Conservation (phyloP, 2,113 vertebrate species). For the Arizona elegans region DNA sequence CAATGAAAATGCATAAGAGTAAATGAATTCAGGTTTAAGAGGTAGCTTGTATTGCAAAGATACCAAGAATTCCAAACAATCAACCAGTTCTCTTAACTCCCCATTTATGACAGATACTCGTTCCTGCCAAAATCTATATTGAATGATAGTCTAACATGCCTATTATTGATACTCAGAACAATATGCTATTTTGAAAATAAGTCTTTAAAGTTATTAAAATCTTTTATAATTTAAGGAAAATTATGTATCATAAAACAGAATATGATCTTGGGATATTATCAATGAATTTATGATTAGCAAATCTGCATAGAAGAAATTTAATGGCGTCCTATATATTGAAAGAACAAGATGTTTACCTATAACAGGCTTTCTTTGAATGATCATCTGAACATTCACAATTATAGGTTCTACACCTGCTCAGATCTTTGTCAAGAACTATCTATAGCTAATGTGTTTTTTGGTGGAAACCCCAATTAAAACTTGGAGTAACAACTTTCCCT, state of each 20-base stretch:
- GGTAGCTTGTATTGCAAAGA: neutral
- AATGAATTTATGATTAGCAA: constrained; percentile 23
- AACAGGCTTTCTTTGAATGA: neutral
- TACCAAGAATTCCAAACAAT: neutral
- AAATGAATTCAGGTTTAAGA: neutral
- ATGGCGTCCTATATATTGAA: constrained; percentile 27
- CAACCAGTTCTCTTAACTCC: neutral
- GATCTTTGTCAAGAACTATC: neutral
- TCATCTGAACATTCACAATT: neutral
- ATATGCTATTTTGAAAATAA: constrained; percentile 5
- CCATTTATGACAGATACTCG: neutral
- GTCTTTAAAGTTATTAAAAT: neutral
- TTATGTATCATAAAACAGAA: neutral
- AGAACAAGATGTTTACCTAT: neutral
- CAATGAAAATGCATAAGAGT: neutral
- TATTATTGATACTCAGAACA: constrained; percentile 16
- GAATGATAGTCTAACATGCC: neutral
- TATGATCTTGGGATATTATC: neutral
- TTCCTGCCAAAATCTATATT: accelerated
- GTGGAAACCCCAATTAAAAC: neutral
- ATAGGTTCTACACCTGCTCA: neutral
- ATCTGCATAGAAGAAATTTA: constrained; percentile 12
- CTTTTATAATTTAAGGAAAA: constrained; percentile 5
- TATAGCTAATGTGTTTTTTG: neutral
- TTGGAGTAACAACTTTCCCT: neutral